Evolutionary conservation across 2,797 vertebrate genomes (phyloP), one percentile per base, ranked within the genome.

Genomic region (Sparidentex hasta): DNA sequence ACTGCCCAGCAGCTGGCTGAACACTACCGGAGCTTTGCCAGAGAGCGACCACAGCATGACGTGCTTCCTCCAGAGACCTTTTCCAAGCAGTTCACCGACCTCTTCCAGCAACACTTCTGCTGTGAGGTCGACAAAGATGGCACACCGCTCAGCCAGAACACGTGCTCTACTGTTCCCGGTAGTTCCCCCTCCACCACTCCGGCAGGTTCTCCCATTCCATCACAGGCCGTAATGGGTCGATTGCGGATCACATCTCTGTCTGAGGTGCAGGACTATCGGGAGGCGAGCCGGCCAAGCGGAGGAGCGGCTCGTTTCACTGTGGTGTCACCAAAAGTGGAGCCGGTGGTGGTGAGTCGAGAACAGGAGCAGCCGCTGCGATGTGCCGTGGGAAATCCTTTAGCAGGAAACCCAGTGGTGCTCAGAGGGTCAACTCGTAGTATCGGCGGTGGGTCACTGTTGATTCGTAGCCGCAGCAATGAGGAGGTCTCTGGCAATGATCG

Each of bases 101-200:
- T 98, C 81, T 99, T 99, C 93, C 97, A 98, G 95, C 97, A 96
- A 85, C 96, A 98, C 86, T 99, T 99, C 92, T 93, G 96, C 92
- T 94, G 93, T 0, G 97, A 99, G 95, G 95, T 99, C 87, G 96
- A 96, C 90, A 96, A 96, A 69, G 94, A 96, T 66, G 92, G 94
- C 82, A 43, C 58, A 2, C 84, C 81, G 0, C 72, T 92, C 82
- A 58, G 72, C 74, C 93, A 78, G 29, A 90, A 71, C 76, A 65
- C 71, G 7, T 82, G 83, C 78, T 81, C 87, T 21, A 43, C 68
- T 0, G 61, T 84, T 4, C 25, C 85, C 0, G 56, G 82, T 25
- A 89, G 62, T 12, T 55, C 82, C 41, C 44, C 74, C 67, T 69
- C 86, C 80, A 76, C 78, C 29, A 17, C 91, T 65, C 27, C 80